phyloP scores from a whole-genome alignment of 2,797 vertebrate species.

The Acanthurus lineatus region DNA sequence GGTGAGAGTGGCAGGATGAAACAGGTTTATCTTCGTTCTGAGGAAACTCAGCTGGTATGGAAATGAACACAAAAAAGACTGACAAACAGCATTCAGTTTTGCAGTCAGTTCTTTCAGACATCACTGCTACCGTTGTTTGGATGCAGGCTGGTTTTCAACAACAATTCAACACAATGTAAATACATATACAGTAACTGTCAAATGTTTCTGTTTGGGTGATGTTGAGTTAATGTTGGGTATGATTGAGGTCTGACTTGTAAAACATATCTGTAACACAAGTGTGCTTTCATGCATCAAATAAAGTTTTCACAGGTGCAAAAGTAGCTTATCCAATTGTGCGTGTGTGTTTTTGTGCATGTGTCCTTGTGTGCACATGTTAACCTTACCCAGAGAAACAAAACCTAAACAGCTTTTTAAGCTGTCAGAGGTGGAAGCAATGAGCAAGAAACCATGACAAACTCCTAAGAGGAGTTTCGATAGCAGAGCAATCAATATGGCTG shows the following conservation, averaged over 20 bases:
- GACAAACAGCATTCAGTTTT: no score
- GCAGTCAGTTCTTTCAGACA: no score
- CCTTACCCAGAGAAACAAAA: slow-evolving; percentile 28
- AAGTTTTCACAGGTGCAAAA: background rate
- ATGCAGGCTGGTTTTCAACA: background rate
- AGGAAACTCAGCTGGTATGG: slow-evolving; percentile 1
- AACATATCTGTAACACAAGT: no score
- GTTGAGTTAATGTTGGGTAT: background rate
- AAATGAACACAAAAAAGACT: background rate
- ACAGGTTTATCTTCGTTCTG: slow-evolving; percentile 5
- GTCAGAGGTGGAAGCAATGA: slow-evolving; percentile 56
- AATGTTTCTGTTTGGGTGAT: background rate
- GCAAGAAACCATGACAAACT: slow-evolving; percentile 57
- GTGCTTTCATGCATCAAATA: no score
- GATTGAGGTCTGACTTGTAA: background rate
- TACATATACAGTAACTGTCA: background rate
- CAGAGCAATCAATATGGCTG: slow-evolving; percentile 66
- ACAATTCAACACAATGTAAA: background rate
- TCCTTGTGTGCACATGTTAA: slow-evolving; percentile 7
- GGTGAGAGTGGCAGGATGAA: background rate
- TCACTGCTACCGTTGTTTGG: no score
- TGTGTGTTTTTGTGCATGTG: background rate
- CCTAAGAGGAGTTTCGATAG: slow-evolving; percentile 58
- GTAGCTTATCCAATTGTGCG: background rate
- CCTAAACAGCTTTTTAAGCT: slow-evolving; percentile 41